Evolutionary conservation across 2,797 vertebrate species (phyloP).

Genomic region (Pristis pectinata): DNA sequence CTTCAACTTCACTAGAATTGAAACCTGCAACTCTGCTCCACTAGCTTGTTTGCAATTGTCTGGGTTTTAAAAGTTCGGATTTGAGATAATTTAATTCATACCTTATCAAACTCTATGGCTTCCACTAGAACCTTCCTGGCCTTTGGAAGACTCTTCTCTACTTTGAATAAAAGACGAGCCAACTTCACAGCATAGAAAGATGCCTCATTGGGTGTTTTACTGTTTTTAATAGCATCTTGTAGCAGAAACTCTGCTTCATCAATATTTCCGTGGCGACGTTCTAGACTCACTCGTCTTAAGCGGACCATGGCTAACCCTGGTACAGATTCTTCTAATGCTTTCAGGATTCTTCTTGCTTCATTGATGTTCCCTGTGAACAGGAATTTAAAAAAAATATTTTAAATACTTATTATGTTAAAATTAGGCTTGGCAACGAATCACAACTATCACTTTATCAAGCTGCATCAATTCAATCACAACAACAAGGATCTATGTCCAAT

Average conservation of each 20-base stretch:
- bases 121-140: constrained; percentile 88
- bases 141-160: constrained; percentile 78
- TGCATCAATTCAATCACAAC: background rate
- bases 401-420: background rate
- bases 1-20: background rate
- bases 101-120: constrained; percentile 87
- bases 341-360: constrained; percentile 80
- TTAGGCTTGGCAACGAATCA: background rate
- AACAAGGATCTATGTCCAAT: background rate
- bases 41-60: background rate
- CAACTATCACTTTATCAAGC: background rate
- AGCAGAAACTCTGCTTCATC: constrained; percentile 82
- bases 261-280: constrained; percentile 87
- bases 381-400: background rate
- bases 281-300: constrained; percentile 85
- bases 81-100: constrained; percentile 46
- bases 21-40: background rate
- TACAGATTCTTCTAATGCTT: constrained; percentile 71
- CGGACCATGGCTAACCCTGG: constrained; percentile 86
- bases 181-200: constrained; percentile 92
- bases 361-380: constrained; percentile 71
- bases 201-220: constrained; percentile 66
- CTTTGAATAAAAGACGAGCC: constrained; percentile 81
- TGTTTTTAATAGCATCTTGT: constrained; percentile 75
- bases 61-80: background rate